Evolutionary conservation across 1,140 invertebrate genomes (phyloP).

Genomic region (Pantala flavescens): DNA sequence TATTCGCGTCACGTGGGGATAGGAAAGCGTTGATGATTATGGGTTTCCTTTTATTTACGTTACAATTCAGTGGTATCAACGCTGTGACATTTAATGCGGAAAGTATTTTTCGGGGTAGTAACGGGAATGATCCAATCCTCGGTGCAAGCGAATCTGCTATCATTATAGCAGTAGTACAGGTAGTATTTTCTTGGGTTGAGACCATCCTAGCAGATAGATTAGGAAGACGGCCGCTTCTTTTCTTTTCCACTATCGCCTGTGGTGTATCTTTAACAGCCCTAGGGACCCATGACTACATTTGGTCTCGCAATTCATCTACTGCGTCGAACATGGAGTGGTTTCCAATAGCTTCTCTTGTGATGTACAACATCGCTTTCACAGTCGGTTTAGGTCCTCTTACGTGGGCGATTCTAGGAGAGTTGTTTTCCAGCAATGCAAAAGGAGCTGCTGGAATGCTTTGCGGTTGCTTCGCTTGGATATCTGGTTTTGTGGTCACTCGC

Average conservation of each 20-base stretch:
- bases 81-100: slow-evolving; percentile 61
- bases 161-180: slow-evolving; percentile 52
- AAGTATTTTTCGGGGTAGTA: slow-evolving; percentile 43
- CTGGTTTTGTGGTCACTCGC: background rate
- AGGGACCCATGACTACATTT: slow-evolving; percentile 33
- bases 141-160: slow-evolving; percentile 27
- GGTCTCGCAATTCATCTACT: slow-evolving; percentile 28
- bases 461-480: background rate
- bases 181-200: slow-evolving; percentile 45
- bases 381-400: slow-evolving; percentile 48
- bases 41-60: slow-evolving; percentile 43
- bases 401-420: slow-evolving; percentile 48
- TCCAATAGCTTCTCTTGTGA: slow-evolving; percentile 43
- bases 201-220: slow-evolving; percentile 41
- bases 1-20: slow-evolving; percentile 36
- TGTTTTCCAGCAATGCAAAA: slow-evolving; percentile 51
- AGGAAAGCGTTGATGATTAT: slow-evolving; percentile 37
- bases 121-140: slow-evolving; percentile 34
- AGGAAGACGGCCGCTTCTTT: slow-evolving; percentile 42
- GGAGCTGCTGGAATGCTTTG: slow-evolving; percentile 34
- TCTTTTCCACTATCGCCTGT: slow-evolving; percentile 44
- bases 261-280: slow-evolving; percentile 29
- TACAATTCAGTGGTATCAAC: slow-evolving; percentile 56
- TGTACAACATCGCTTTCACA: slow-evolving; percentile 45
- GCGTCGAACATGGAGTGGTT: slow-evolving; percentile 36